phyloP scores from a whole-genome alignment of 2,113 vertebrate species.

The Microtus ochrogaster region DNA sequence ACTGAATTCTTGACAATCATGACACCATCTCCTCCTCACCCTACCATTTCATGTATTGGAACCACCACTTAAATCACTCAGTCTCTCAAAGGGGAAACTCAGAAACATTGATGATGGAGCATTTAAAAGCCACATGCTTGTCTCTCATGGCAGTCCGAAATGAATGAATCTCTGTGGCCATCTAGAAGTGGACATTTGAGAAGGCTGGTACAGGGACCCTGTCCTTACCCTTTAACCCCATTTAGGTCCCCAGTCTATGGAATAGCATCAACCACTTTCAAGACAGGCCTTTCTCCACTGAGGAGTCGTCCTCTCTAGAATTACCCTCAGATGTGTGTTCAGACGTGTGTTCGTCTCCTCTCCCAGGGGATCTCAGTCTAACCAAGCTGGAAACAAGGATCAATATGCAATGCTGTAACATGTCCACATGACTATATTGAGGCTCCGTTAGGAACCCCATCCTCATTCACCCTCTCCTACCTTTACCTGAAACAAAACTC shows the following conservation, averaged over 20 bases:
- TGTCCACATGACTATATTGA: rapidly evolving
- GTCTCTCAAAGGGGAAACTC: background rate
- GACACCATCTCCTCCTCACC: background rate
- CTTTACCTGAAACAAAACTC: background rate
- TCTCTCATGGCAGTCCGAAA: background rate
- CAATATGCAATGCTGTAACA: background rate
- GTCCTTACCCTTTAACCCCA: background rate
- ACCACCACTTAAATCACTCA: background rate
- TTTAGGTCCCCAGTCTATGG: background rate
- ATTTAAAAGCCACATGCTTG: background rate
- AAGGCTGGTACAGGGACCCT: background rate
- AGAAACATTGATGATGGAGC: background rate
- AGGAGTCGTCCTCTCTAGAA: background rate
- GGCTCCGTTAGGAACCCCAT: background rate
- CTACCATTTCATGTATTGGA: background rate
- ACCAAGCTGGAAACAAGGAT: background rate
- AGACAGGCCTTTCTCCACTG: background rate
- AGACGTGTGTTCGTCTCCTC: background rate
- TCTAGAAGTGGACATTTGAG: background rate
- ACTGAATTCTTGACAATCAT: background rate
- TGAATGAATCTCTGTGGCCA: background rate
- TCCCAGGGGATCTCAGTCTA: too few relatives aligned
- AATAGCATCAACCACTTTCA: background rate
- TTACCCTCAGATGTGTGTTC: background rate
- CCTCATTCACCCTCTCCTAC: background rate